Conservation (phyloP, 2,888 invertebrate species). For the Chymomyza fuscimana region DNA sequence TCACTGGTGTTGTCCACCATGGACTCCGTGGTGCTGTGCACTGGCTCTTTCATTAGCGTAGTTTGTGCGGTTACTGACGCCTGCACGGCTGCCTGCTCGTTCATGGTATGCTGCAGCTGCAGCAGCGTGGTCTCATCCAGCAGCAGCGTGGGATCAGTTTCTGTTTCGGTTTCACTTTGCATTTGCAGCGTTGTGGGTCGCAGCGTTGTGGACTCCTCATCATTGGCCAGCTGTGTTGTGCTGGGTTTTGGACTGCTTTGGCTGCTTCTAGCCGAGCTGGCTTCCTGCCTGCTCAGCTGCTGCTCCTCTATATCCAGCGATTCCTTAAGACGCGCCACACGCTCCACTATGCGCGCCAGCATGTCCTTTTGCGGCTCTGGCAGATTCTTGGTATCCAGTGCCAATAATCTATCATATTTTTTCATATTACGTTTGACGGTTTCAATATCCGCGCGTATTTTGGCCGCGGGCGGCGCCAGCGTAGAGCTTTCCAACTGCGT, state of each 20-base stretch:
- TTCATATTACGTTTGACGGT: constrained; percentile 78
- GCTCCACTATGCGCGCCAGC: constrained; percentile 78
- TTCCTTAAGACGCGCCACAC: constrained; percentile 79
- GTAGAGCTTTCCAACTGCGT: constrained; percentile 43
- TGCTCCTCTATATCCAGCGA: constrained; percentile 75
- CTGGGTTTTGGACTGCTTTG: constrained; percentile 1
- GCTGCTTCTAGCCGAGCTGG: constrained; percentile 47
- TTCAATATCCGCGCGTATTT: constrained; percentile 78
- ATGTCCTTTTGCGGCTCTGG: constrained; percentile 79
- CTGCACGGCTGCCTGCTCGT: constrained; percentile 73
- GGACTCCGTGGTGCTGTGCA: constrained; percentile 68
- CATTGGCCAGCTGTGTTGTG: constrained; percentile 18
- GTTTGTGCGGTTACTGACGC: constrained; percentile 66
- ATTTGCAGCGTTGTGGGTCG: constrained; percentile 45
- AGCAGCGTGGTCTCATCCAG: constrained; percentile 74
- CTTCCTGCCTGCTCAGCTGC: constrained; percentile 54
- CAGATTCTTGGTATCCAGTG: constrained; percentile 77
- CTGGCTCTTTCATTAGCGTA: constrained; percentile 56
- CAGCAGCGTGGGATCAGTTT: constrained; percentile 74
- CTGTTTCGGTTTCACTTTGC: constrained; percentile 70
- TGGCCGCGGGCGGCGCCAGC: constrained; percentile 67
- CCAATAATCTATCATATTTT: constrained; percentile 77
- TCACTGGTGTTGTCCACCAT: constrained; percentile 33
- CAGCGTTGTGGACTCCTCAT: constrained; percentile 51
- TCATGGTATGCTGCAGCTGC: constrained; percentile 74